Evolutionary conservation across 2,113 vertebrate genomes (phyloP).

Genomic region (Sebastes schlegelii): DNA sequence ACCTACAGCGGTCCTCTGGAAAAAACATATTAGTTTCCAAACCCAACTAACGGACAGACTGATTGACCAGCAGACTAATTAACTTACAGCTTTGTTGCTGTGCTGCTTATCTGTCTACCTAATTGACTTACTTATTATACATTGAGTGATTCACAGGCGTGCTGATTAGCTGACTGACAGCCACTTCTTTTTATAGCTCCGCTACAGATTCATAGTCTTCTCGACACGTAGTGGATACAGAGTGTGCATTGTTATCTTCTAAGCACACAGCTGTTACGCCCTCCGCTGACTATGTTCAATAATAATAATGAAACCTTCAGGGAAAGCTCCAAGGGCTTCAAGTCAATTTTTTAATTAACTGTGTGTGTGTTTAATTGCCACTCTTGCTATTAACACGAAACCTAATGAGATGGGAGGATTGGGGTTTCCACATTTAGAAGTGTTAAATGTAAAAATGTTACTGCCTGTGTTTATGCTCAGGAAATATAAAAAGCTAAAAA

Average conservation of each 20-base stretch:
- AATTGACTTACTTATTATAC: background rate
- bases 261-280: background rate
- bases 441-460: background rate
- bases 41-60: background rate
- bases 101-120: background rate
- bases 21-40: conserved; percentile 1
- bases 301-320: background rate
- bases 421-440: conserved; percentile 14
- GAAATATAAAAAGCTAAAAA: background rate
- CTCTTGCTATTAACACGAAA: background rate
- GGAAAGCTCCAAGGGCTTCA: background rate
- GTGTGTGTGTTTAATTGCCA: background rate
- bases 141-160: background rate
- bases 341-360: conserved; percentile 11
- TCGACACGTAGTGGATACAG: background rate
- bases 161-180: conserved; percentile 9
- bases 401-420: conserved; percentile 13
- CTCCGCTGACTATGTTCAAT: background rate
- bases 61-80: conserved; percentile 4
- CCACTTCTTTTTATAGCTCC: conserved; percentile 11
- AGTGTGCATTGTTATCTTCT: conserved; percentile 13
- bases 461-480: too few relatives aligned
- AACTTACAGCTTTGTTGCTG: background rate
- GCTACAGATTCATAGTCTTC: background rate
- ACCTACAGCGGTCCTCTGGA: background rate